Base-by-base conservation (phyloP, 2,797 vertebrate species). In the Chrosomus eos region DNA sequence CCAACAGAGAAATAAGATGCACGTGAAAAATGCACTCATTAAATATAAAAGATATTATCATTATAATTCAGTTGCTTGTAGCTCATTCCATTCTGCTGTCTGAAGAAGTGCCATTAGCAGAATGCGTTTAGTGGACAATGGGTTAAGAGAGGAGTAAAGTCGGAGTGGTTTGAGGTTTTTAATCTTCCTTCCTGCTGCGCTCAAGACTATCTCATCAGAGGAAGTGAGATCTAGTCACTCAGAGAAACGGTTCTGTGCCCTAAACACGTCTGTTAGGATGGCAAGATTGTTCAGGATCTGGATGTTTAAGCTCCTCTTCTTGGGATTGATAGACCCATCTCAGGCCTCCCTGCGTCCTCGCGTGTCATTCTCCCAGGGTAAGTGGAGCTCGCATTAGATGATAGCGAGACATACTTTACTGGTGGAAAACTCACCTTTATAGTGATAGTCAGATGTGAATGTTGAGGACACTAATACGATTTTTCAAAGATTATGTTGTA, bases 141-240 rank as follows among this genome's bases (percentile, higher is more conserved):
- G 14, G n/a, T 68, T 18, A 33, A 33, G 33, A 55, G 33, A 40
- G 3, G 11, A 62, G 16, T 53, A 14, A 40, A 23, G 43, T 26
- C 45, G 1, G 5, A 55, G 33, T 83, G 73, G 73, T 68, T 70
- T 77, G 82, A 43, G 82, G 82, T 76, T 75, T 75, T 26, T 3
- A 3, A 7, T 67, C 13, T 76, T 83, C 72, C 73, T 76, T 55
- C 48, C 82, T 83, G 36, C 23, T 38, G 16, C 0, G n/a, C 23
- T 53, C 5, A 40, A 81, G 14, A 16, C 19, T 0, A 18, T 7
- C n/a, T 33, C 11, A 48, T 78, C 83, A 71, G 66, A 78, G 83
- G 83, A 84, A 84, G 75, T 79, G 21, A 60, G 19, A 68, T 38
- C 5, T 26, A 40, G 8, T 51, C n/a, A 33, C 36, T 43, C 18